A percentile compares a stretch with the other conserved stretches of the same genome.
Evolutionary conservation across 2,113 vertebrate species (phyloP).

Genomic region (Lanius collurio): DNA sequence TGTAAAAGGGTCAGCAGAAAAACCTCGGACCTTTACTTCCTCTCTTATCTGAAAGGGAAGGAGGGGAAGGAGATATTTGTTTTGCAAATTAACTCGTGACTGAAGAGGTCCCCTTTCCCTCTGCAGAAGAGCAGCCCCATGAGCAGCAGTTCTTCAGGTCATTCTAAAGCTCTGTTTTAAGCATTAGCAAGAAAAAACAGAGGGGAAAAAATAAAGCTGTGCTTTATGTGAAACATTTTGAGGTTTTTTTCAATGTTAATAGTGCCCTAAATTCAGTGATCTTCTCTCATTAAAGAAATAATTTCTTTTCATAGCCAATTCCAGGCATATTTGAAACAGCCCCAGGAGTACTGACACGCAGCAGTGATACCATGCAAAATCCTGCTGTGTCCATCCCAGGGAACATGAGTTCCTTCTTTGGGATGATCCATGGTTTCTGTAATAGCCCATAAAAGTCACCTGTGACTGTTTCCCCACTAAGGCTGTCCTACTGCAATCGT

Average conservation of each 20-base stretch:
- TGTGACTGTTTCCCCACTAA: background rate
- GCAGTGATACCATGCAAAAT: background rate
- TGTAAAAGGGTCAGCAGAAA: background rate
- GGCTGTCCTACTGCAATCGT: background rate
- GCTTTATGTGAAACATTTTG: background rate
- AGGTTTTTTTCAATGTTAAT: background rate
- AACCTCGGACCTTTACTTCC: background rate
- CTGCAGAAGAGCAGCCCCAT: background rate
- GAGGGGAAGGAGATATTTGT: background rate
- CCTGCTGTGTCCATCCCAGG: no score
- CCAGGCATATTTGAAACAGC: background rate
- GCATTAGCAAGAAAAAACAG: background rate
- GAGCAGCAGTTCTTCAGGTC: background rate
- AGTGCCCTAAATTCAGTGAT: background rate
- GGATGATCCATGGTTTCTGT: rapidly evolving
- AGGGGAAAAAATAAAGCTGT: background rate
- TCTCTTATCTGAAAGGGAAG: background rate
- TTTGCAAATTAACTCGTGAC: background rate
- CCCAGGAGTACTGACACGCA: background rate
- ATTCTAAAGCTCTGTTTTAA: background rate
- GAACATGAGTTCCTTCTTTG: background rate
- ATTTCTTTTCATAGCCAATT: background rate
- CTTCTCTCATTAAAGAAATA: background rate
- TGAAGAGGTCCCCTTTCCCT: background rate
- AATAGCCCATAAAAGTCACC: background rate